Conservation (phyloP, 2,888 invertebrate species). For the Hedychridium roseum region DNA sequence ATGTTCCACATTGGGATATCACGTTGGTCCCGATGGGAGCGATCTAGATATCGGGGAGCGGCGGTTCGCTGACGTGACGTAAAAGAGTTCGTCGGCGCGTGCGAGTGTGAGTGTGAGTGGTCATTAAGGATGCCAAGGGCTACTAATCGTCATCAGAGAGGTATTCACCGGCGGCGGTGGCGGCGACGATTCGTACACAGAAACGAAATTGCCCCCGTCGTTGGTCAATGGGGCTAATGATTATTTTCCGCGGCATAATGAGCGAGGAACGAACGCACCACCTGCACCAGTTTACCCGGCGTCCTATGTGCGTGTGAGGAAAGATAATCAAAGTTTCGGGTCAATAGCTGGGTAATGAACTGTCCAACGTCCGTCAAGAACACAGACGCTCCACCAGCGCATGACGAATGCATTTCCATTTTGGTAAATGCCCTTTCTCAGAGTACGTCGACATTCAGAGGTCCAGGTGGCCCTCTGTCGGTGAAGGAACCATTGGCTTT, state of each 20-base stretch:
- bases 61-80: slow-evolving; percentile 17
- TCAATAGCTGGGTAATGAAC: slow-evolving; percentile 55
- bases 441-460: too few relatives aligned
- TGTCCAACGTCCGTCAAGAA: slow-evolving; percentile 46
- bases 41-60: slow-evolving; percentile 45
- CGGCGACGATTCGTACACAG: too few relatives aligned
- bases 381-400: slow-evolving; percentile 19
- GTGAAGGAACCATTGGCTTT: too few relatives aligned
- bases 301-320: slow-evolving; percentile 31
- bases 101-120: slow-evolving; percentile 29
- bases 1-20: slow-evolving; percentile 32
- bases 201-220: slow-evolving; percentile 50
- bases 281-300: slow-evolving; percentile 24
- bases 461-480: too few relatives aligned
- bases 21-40: slow-evolving; percentile 29
- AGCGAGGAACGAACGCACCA: slow-evolving; percentile 36
- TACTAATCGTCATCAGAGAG: slow-evolving; percentile 56
- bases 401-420: slow-evolving; percentile 16
- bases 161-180: slow-evolving; percentile 47
- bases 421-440: too few relatives aligned
- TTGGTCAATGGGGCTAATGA: slow-evolving; percentile 54
- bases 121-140: slow-evolving; percentile 50
- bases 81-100: slow-evolving; percentile 1
- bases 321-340: slow-evolving; percentile 57
- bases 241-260: slow-evolving; percentile 56